Evolutionary conservation across 2,888 invertebrate genomes (phyloP), one percentile per base, ranked within the genome.

Genomic region (Hirtodrosophila alboralis): DNA sequence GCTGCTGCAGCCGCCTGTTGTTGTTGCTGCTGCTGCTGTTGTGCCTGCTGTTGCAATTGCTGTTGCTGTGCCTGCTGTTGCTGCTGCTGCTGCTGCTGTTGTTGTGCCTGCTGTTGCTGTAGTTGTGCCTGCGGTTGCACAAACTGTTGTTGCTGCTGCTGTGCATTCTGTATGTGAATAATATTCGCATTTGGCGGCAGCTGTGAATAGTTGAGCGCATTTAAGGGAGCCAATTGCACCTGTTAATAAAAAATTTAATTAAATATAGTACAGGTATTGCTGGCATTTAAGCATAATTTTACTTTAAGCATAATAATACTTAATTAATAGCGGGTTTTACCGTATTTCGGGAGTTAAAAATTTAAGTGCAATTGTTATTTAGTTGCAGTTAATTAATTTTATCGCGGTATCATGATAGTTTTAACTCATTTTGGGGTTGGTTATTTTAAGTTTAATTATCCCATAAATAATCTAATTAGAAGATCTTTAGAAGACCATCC

Each of bases 181-280:
- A 89, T 90, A 44, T 89, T 89, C 10, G 90, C 89, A 67, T 89
- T 89, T 1, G 79, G 81, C 6, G 89, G 90, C 65, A 90, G 57
- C 75, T 88, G 89, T 60, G 88, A 88, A 68, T 76, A 90, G 43
- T 65, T 85, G 48, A 90, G 84, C 31, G 91, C 87, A 34, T 92
- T 91, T 9, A 95, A 90, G 2, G 94, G 94, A 0, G 95, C 93
- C 60, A 97, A 93, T 90, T 97, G 97, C 28, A 97, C 95, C 88
- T 97, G 96, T 37, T 6, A 9, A 34, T 23, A 23, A 0, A 16
- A 59, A 26, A 4, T n/a, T n/a, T 1, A 27, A 28, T n/a, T n/a
- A 16, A 12, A 4, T n/a, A 26, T 31, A 18, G 23, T n/a, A n/a
- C n/a, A n/a, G n/a, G n/a, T n/a, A n/a, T n/a, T n/a, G n/a, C n/a